Evolutionary conservation across 1,140 invertebrate species (phyloP).

Genomic region (Brachionus rotundiformis): DNA sequence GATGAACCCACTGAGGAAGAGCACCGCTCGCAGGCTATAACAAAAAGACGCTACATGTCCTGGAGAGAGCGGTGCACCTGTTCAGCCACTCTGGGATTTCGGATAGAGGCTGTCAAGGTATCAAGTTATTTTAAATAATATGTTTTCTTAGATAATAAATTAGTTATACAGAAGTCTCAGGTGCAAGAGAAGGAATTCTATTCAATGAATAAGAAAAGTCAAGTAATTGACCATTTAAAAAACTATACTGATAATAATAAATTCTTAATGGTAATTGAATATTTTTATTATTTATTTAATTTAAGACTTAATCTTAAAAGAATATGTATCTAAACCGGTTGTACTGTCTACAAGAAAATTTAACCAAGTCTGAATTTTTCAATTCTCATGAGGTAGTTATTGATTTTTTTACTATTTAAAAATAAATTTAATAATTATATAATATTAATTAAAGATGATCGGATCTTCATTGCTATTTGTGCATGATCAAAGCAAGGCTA

Average conservation of each 20-base stretch:
- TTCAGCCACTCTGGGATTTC: slow-evolving; percentile 87
- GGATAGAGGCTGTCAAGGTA: slow-evolving; percentile 90
- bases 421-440: slow-evolving; percentile 54
- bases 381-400: slow-evolving; percentile 77
- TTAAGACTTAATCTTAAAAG: slow-evolving; percentile 38
- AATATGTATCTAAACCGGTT: slow-evolving; percentile 56
- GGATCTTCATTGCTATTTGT: slow-evolving; percentile 93
- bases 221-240: slow-evolving; percentile 28
- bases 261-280: not conserved
- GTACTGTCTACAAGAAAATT: slow-evolving; percentile 65
- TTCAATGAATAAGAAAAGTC: slow-evolving; percentile 9
- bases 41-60: slow-evolving; percentile 92
- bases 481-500: slow-evolving; percentile 74
- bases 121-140: slow-evolving; percentile 29
- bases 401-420: slow-evolving; percentile 58
- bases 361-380: slow-evolving; percentile 84
- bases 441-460: slow-evolving; percentile 79
- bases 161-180: slow-evolving; percentile 36
- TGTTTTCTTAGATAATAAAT: not conserved
- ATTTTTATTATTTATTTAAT: not conserved
- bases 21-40: slow-evolving; percentile 81
- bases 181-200: slow-evolving; percentile 44
- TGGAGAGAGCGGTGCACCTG: slow-evolving; percentile 97
- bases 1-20: slow-evolving; percentile 86
- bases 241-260: slow-evolving; percentile 31